Percentiles rank a stretch among this genome's conserved stretches.
phyloP scores from a whole-genome alignment of 2,113 vertebrate genomes.

The Lagopus leucura region DNA sequence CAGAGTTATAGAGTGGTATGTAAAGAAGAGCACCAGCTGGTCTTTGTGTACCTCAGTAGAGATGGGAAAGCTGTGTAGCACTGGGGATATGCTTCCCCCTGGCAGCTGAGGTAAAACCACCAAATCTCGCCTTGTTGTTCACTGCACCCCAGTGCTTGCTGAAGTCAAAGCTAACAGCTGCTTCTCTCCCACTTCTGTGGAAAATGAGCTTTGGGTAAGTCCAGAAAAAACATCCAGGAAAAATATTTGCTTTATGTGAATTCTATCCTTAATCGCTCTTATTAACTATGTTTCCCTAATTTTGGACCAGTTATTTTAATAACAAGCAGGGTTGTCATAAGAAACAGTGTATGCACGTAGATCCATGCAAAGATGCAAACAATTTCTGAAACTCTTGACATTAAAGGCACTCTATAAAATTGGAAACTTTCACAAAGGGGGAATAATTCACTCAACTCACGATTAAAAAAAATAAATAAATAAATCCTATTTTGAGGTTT shows the following conservation, averaged over 20 bases:
- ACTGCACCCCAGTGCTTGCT: not conserved
- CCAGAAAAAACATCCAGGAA: not conserved
- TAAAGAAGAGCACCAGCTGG: not conserved
- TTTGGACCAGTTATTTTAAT: not conserved
- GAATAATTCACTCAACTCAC: not conserved
- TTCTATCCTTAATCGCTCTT: not conserved
- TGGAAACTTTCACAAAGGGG: not conserved
- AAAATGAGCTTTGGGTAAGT: not conserved
- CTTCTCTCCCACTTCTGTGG: not conserved
- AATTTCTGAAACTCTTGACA: not conserved
- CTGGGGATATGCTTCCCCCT: not conserved
- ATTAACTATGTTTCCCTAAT: not conserved
- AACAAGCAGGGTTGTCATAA: not conserved
- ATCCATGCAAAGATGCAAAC: not conserved
- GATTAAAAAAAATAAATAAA: not conserved
- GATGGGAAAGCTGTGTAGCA: not conserved
- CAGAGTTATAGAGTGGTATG: not conserved
- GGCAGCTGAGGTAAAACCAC: not conserved
- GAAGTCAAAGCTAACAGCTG: not conserved
- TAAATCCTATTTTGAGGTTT: not conserved
- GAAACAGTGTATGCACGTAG: accelerated
- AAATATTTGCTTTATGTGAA: not conserved
- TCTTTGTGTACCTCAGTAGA: not conserved
- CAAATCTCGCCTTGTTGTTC: not conserved
- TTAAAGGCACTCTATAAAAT: not conserved